A percentile compares a stretch with the other conserved stretches of the same genome.
These are phyloP conservation scores for Hermodice carunculata DNA, from an alignment of 2,888 invertebrate genomes.

Conservation along the genomic window DNA sequence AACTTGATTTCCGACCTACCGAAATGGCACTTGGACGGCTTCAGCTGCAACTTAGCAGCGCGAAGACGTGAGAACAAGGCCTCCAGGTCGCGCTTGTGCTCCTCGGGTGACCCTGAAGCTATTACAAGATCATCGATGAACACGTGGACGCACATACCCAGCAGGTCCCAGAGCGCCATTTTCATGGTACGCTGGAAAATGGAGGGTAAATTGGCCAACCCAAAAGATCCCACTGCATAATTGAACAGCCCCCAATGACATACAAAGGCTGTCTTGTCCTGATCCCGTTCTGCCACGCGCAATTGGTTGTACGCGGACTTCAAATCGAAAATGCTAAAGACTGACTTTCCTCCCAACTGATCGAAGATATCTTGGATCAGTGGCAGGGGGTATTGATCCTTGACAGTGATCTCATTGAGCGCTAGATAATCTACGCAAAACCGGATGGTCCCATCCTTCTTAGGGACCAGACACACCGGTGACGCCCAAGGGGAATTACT, in stretches of 20 bases:
- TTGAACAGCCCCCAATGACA: conserved; percentile 23
- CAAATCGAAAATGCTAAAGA: conserved; percentile 30
- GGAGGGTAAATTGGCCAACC: conserved; percentile 28
- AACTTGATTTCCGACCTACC: conserved; percentile 16
- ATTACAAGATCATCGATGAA: conserved; percentile 37
- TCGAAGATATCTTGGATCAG: conserved; percentile 35
- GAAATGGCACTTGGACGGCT: conserved; percentile 34
- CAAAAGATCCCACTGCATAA: conserved; percentile 30
- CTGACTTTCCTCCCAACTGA: conserved; percentile 17
- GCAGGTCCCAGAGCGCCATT: not conserved
- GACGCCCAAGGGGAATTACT: conserved; percentile 13
- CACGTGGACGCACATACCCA: conserved; percentile 11
- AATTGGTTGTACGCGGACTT: conserved; percentile 28
- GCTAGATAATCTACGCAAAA: conserved; percentile 33
- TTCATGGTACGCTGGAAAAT: conserved; percentile 30
- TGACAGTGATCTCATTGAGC: conserved; percentile 20
- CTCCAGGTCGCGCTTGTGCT: no score
- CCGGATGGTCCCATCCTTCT: not conserved
- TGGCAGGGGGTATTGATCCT: conserved; percentile 31
- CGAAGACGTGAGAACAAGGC: no score
- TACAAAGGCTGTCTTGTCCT: conserved; percentile 30
- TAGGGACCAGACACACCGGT: conserved; percentile 7
- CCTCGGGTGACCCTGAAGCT: no score
- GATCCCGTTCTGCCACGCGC: conserved; percentile 3
- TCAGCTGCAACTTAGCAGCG: no score